phyloP scores from a whole-genome alignment of 2,888 invertebrate species.

The Schizotus pectinicornis region DNA sequence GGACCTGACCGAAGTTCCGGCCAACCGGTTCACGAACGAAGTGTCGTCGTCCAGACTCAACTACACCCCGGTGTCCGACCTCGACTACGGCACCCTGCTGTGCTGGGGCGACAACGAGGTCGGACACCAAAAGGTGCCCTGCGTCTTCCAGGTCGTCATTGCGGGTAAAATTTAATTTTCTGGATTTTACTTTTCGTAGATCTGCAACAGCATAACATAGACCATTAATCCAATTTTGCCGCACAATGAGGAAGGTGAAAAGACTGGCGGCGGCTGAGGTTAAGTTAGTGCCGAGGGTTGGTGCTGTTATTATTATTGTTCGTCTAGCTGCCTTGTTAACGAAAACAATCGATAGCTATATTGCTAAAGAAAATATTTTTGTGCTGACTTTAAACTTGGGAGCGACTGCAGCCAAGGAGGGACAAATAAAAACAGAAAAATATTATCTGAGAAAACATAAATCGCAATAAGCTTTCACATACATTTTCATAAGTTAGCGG shows the following conservation, averaged over 20 bases:
- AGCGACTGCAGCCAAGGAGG: neutral
- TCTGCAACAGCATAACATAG: neutral
- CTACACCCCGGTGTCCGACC: conserved; percentile 85
- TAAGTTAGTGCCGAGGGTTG: too few species aligned
- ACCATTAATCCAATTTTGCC: neutral
- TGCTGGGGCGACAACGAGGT: conserved; percentile 87
- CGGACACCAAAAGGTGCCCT: conserved; percentile 83
- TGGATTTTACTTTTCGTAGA: neutral
- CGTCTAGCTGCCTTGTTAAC: neutral
- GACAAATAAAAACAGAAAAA: conserved; percentile 29
- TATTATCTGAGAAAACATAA: conserved; percentile 36
- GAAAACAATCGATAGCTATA: neutral
- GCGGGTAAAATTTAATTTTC: conserved; percentile 67
- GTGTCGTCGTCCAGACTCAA: conserved; percentile 76
- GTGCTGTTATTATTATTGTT: too few species aligned
- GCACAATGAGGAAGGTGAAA: too few species aligned
- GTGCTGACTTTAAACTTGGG: conserved; percentile 10
- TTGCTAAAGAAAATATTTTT: conserved; percentile 9
- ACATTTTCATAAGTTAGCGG: conserved; percentile 38
- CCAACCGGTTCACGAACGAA: conserved; percentile 70
- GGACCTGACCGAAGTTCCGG: conserved; percentile 79
- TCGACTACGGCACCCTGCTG: conserved; percentile 88
- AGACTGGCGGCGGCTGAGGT: too few species aligned
- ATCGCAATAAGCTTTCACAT: conserved; percentile 36
- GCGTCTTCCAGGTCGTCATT: conserved; percentile 84